Base-by-base conservation (phyloP, 2,888 invertebrate species). In the Ophion ventricosus region DNA sequence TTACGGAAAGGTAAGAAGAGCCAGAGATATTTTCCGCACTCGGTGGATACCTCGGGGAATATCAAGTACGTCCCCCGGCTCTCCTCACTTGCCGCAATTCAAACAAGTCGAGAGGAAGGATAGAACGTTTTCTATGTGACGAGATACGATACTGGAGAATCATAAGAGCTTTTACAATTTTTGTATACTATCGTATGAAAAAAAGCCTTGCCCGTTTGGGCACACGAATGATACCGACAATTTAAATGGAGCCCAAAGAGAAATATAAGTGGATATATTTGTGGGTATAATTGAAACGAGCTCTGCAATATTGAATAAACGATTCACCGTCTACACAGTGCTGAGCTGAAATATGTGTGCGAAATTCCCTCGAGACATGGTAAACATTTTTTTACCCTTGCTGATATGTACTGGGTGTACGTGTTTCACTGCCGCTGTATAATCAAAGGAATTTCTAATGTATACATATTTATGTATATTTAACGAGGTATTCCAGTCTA, bases 41-140 rank as follows among this genome's bases (percentile, higher is more conserved):
- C 23, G 61, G 43, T 40, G 61, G 25, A 25, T 43, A 61, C 69
- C 43, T 69, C 74, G n/a, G 66, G 74, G 43, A 67, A 29, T 74
- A 74, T 80, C 61, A 74, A 67, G 69, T 63, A 63, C 61, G 35
- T 26, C n/a, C 14, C 35, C 54, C 17, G 54, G n/a, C 70, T 14
- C 70, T 70, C 70, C 56, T 20, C 23, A 57, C 10, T 49, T 29
- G 23, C 49, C 40, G 73, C 74, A 59, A 67, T 69, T 80, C 67
- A 25, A 63, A 49, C 67, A 69, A 74, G 59, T 74, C 67, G 67
- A 67, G 74, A 74, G 74, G 67, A 80, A 74, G 61, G 66, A 80
- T 74, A 54, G 80, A 69, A 20, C 74, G 43, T 43, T 80, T 80
- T 69, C 49, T 49, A 66, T 59, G 73, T 35, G 35, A 66, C 25